phyloP scores from a whole-genome alignment of 2,888 invertebrate genomes.

The Pristionchus maxplancki region DNA sequence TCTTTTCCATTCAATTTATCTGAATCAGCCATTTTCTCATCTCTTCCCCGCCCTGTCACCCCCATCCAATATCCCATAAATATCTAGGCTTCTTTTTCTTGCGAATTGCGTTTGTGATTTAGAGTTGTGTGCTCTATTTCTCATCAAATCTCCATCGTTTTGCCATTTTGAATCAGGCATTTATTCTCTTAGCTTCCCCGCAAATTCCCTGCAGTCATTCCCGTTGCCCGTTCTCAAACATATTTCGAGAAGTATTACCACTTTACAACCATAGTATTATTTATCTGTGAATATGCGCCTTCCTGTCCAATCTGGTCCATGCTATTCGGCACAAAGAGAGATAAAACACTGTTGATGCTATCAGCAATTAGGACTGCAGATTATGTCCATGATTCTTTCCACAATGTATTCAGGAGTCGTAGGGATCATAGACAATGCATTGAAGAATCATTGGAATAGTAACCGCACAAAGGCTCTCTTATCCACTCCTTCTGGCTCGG shows the following conservation, averaged over 20 bases:
- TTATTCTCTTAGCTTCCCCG: neutral
- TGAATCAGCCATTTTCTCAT: constrained; percentile 25
- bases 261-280: constrained; percentile 18
- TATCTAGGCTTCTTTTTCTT: neutral
- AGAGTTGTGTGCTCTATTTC: constrained; percentile 30
- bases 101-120: neutral
- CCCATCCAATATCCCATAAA: constrained; percentile 47
- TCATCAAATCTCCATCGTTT: neutral
- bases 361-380: neutral
- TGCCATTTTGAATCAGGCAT: constrained; percentile 5
- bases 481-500: neutral
- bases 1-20: constrained; percentile 3
- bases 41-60: neutral
- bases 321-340: neutral
- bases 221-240: constrained; percentile 37
- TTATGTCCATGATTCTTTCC: no score
- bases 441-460: neutral
- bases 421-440: no score
- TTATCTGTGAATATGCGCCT: constrained; percentile 33
- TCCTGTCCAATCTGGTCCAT: constrained; percentile 30
- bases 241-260: constrained; percentile 8
- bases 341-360: constrained; percentile 34
- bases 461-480: neutral
- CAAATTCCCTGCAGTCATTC: neutral
- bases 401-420: no score